Evolutionary conservation across 2,113 vertebrate species (phyloP).

Genomic region (Dunckerocampus dactyliophorus): DNA sequence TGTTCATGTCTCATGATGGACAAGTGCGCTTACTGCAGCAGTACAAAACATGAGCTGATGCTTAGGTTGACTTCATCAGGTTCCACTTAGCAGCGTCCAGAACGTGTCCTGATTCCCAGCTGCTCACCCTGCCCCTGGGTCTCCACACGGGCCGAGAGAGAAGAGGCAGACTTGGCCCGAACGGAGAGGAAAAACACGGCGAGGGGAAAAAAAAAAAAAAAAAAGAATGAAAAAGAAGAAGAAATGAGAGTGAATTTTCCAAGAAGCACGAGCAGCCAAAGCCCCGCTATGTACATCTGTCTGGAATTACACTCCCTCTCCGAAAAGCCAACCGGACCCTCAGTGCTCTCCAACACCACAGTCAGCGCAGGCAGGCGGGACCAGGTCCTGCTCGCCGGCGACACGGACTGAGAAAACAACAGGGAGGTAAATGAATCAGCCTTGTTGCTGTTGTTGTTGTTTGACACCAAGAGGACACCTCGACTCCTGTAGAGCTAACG

Average conservation of each 20-base stretch:
- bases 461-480: constrained; percentile 8
- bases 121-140: constrained; percentile 47
- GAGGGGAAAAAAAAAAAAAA: constrained; percentile 28
- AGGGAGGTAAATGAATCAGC: too few relatives aligned
- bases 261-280: constrained; percentile 28
- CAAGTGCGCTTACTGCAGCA: too few relatives aligned
- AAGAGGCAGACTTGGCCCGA: constrained; percentile 22
- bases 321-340: background rate
- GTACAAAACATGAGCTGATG: too few relatives aligned
- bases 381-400: too few relatives aligned
- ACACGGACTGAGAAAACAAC: background rate
- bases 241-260: constrained; percentile 49
- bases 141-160: constrained; percentile 30
- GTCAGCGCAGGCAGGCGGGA: too few relatives aligned
- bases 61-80: too few relatives aligned
- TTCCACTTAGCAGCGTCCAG: constrained; percentile 1
- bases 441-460: too few relatives aligned
- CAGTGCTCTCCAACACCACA: background rate
- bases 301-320: constrained; percentile 35
- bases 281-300: constrained; percentile 39
- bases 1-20: too few relatives aligned
- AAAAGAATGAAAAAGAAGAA: constrained; percentile 15
- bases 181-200: constrained; percentile 39
- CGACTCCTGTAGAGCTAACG: background rate
- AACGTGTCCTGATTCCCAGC: constrained; percentile 55